Evolutionary conservation across 2,113 vertebrate species (phyloP).

Genomic region (Bothrops jararaca): DNA sequence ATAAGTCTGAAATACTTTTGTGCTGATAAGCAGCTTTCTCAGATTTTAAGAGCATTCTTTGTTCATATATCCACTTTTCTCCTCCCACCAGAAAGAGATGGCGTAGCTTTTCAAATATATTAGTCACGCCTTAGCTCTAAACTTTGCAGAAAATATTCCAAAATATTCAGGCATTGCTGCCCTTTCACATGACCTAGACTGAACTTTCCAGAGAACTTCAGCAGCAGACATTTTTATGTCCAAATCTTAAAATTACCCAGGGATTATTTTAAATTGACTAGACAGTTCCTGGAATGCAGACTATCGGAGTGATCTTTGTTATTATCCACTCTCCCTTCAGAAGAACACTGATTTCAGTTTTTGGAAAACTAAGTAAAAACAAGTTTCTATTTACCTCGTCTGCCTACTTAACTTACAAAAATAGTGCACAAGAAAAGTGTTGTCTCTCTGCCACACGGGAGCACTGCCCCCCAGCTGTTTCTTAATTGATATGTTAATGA

Average conservation of each 20-base stretch:
- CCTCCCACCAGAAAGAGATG: not conserved
- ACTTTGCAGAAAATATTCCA: not conserved
- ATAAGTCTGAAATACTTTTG: not conserved
- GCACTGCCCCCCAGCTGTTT: not conserved
- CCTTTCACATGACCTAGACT: constrained; percentile 14
- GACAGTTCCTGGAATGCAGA: not conserved
- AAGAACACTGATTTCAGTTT: not conserved
- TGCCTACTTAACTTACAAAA: not conserved
- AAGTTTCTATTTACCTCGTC: not conserved
- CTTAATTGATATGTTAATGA: not conserved
- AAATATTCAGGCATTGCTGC: constrained; percentile 6
- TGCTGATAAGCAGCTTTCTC: not conserved
- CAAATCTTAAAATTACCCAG: not conserved
- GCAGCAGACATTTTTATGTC: constrained; percentile 8
- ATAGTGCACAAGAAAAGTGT: not conserved
- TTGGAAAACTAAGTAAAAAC: not conserved
- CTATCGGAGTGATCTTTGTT: not conserved
- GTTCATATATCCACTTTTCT: not conserved
- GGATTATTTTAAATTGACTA: not conserved
- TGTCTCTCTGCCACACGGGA: not conserved
- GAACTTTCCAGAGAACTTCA: constrained; percentile 9
- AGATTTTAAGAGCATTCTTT: not conserved
- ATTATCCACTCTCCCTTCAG: not conserved
- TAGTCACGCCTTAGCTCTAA: not conserved
- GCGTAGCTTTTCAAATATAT: not conserved